phyloP scores from a whole-genome alignment of 2,797 vertebrate genomes.

The Forpus xanthops region DNA sequence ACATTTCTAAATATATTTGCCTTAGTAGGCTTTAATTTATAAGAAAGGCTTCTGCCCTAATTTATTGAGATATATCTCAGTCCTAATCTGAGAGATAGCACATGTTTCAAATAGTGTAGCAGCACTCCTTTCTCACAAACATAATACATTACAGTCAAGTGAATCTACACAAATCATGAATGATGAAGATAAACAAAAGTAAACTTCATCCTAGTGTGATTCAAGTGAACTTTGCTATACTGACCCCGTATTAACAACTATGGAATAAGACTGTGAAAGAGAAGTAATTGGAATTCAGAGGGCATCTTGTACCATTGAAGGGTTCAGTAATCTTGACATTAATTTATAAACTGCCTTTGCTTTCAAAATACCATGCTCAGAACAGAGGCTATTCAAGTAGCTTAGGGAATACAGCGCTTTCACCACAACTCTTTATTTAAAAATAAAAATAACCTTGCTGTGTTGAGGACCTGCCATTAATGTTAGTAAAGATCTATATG shows the following conservation, averaged over 20 bases:
- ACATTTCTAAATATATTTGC: not conserved
- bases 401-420: not conserved
- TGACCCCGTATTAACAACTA: not conserved
- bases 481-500: not conserved
- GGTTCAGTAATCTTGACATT: constrained; percentile 5
- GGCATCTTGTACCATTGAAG: not conserved
- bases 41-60: not conserved
- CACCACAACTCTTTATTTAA: not conserved
- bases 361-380: constrained; percentile 20
- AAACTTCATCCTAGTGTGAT: not conserved
- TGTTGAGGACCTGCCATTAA: not conserved
- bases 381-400: not conserved
- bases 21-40: not conserved
- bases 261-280: not conserved
- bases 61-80: not conserved
- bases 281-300: not conserved
- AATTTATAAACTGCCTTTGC: constrained; percentile 30
- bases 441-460: not conserved
- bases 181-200: not conserved
- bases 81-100: not conserved
- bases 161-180: not conserved
- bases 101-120: not conserved
- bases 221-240: not conserved
- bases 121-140: not conserved
- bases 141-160: not conserved